Evolutionary conservation across 2,888 invertebrate species (phyloP).

Genomic region (Pantelozetes paolii): DNA sequence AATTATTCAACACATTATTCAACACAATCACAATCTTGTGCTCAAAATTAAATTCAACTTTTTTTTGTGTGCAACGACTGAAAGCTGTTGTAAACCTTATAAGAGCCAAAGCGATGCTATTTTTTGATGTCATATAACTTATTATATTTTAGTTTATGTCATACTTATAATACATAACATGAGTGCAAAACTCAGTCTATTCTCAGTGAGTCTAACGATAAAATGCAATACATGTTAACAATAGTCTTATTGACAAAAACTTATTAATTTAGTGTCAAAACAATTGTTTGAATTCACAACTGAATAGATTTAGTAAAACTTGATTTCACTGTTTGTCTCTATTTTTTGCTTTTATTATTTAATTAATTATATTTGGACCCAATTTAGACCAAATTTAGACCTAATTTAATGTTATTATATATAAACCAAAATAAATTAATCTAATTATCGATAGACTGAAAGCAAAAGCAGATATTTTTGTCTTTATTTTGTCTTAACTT

Average conservation of each 20-base stretch:
- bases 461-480: not conserved
- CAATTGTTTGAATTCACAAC: not conserved
- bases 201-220: not conserved
- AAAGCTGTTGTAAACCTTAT: too few species aligned
- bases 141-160: not conserved
- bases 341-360: not conserved
- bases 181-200: not conserved
- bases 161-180: not conserved
- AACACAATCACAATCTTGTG: too few species aligned
- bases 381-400: not conserved
- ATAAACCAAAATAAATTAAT: constrained; percentile 8
- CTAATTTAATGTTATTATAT: not conserved
- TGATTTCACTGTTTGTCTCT: not conserved
- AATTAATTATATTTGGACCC: not conserved
- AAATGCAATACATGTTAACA: not conserved
- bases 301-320: not conserved
- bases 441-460: not conserved
- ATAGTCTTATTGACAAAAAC: not conserved
- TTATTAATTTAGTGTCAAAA: constrained; percentile 13
- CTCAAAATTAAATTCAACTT: too few species aligned
- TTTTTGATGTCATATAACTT: not conserved
- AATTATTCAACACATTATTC: too few species aligned
- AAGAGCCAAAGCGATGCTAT: too few species aligned
- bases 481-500: constrained; percentile 14
- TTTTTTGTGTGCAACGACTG: too few species aligned